These are phyloP conservation scores for Drosophila merina DNA, from an alignment of 2,888 invertebrate species.

Conservation along the genomic window DNA sequence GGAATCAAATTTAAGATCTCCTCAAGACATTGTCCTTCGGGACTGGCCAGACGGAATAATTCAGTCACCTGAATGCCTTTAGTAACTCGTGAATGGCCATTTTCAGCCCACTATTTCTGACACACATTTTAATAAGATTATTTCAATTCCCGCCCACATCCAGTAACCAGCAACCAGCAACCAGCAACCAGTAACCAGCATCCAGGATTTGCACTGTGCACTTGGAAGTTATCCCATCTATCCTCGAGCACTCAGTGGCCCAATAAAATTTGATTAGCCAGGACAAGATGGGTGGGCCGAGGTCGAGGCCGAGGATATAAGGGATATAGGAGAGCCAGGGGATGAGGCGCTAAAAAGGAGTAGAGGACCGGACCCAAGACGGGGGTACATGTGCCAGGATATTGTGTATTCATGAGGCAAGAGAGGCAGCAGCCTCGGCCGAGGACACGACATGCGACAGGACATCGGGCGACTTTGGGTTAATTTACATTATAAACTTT, in stretches of 20 bases:
- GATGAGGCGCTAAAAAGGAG: conserved; percentile 36
- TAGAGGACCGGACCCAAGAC: conserved; percentile 34
- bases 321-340: not conserved
- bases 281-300: conserved; percentile 40
- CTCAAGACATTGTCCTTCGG: too few relatives aligned
- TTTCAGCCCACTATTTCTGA: not conserved
- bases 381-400: conserved; percentile 23
- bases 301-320: not conserved
- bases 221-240: conserved; percentile 32
- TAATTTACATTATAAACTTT: conserved; percentile 79
- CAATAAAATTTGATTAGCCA: conserved; percentile 74
- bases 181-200: too few relatives aligned
- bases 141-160: not conserved
- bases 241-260: conserved; percentile 37
- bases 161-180: not conserved
- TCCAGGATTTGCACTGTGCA: conserved; percentile 22
- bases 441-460: conserved; percentile 52
- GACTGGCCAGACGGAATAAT: too few relatives aligned
- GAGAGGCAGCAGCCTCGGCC: conserved; percentile 9
- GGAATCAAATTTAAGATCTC: too few relatives aligned
- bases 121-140: conserved; percentile 1
- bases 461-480: conserved; percentile 71
- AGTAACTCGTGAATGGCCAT: not conserved
- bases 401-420: conserved; percentile 70
- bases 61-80: not conserved